Evolutionary conservation across 2,113 vertebrate species (phyloP), one percentile per base, ranked within the genome.

Genomic region (Edolisoma coerulescens): DNA sequence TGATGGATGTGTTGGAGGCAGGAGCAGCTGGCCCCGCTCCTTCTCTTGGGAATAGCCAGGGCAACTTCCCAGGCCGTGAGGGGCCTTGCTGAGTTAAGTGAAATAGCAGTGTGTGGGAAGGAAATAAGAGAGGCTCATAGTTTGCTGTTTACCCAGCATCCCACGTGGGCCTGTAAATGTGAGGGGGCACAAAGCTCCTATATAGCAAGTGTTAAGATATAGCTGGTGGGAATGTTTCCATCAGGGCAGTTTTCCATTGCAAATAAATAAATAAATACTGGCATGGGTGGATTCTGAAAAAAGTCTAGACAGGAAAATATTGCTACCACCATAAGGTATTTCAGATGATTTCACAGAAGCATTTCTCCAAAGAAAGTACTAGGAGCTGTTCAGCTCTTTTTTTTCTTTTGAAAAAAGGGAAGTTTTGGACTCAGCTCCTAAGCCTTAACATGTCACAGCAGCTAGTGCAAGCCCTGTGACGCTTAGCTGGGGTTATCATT

Each of bases 261-360:
- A 52, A 95, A 86, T 79, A 94, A 93, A 89, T 91, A 96, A 96
- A 94, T 90, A 90, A 89, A 94, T 56, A 32, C 11, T 67, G 71
- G 35, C 60, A 70, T 0, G 7, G 17, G 15, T 67, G 23, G 44
- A 42, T 92, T 92, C 89, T 93, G 86, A 90, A 83, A 75, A 16
- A 92, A 96, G 94, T 95, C 95, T 95, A 96, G 91, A 96, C 91
- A 81, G 92, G 84, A 95, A 95, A 95, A 92, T 94, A 76, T 50
- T 93, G 85, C 82, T 90, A 83, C n/a, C 54, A 37, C 53, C 18
- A 3, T 92, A 84, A 86, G 63, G 39, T 84, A 90, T 90, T 92
- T 90, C 85, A 76, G 67, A 50, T 83, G 33, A 76, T 90, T 88
- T 93, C 73, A 90, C 28, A 84, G 80, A 67, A 93, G 44, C 6